These are phyloP conservation scores for Brenthis hecate DNA, from an alignment of 2,888 invertebrate species.

Conservation along the genomic window DNA sequence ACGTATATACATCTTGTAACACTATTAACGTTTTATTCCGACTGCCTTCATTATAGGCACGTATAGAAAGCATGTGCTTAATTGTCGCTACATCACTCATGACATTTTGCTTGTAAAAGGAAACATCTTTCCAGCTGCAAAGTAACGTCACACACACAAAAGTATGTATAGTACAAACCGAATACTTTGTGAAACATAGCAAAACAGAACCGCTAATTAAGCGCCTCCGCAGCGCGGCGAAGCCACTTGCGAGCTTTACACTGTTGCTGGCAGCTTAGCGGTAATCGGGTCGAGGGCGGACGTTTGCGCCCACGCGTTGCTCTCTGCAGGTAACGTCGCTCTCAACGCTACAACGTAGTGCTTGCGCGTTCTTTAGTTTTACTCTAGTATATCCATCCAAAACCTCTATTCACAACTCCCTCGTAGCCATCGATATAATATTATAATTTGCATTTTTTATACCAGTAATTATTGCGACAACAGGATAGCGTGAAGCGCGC, in stretches of 20 bases:
- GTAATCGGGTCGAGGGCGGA: constrained; percentile 2
- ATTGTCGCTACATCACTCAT: no score
- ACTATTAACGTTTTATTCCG: no score
- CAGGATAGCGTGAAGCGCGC: no score
- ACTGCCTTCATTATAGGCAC: no score
- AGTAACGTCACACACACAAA: background rate
- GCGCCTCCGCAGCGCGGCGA: background rate
- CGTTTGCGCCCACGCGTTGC: background rate
- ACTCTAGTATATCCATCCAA: background rate
- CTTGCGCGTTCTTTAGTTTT: background rate
- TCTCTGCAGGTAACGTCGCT: constrained; percentile 2
- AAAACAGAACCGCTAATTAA: constrained; percentile 6
- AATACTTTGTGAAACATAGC: background rate
- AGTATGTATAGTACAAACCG: background rate
- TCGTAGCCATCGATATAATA: no score
- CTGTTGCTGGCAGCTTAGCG: background rate
- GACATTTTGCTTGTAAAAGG: no score
- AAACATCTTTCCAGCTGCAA: background rate
- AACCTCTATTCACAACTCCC: background rate
- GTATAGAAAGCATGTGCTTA: no score
- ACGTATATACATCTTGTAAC: no score
- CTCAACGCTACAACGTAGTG: background rate
- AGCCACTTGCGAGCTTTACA: background rate
- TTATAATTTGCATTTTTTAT: no score
- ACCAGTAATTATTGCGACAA: no score